Evolutionary conservation across 2,113 vertebrate species (phyloP).

Genomic region (Indicator maculatus): DNA sequence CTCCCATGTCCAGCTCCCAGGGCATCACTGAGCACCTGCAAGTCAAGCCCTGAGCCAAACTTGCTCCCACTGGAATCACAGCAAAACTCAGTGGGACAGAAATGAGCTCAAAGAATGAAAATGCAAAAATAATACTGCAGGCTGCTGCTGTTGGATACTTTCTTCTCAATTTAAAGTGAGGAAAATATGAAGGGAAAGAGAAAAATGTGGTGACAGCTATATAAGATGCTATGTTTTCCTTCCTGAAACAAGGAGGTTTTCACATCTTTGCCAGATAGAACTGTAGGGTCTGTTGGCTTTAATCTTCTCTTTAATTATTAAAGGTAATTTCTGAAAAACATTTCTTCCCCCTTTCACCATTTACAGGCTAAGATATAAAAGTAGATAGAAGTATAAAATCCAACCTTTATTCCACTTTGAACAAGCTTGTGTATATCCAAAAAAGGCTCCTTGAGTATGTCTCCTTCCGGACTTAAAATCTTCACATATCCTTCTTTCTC

Average conservation of each 20-base stretch:
- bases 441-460: conserved; percentile 94
- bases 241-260: not conserved
- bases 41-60: not conserved
- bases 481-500: conserved; percentile 97
- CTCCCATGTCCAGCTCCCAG: not conserved
- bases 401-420: conserved; percentile 97
- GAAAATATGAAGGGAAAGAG: not conserved
- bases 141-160: not conserved
- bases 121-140: not conserved
- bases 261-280: not conserved
- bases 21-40: rapidly evolving
- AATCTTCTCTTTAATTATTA: not conserved
- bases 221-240: not conserved
- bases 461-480: conserved; percentile 88
- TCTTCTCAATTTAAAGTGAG: not conserved
- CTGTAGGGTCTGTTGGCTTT: not conserved
- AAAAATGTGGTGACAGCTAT: not conserved
- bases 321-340: not conserved
- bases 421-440: conserved; percentile 98
- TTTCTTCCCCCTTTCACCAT: not conserved
- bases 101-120: not conserved
- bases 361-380: conserved; percentile 16
- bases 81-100: not conserved
- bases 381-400: conserved; percentile 70
- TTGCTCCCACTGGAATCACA: not conserved